Evolutionary conservation across 1,140 invertebrate genomes (phyloP).

Genomic region (Drosophila virilis): DNA sequence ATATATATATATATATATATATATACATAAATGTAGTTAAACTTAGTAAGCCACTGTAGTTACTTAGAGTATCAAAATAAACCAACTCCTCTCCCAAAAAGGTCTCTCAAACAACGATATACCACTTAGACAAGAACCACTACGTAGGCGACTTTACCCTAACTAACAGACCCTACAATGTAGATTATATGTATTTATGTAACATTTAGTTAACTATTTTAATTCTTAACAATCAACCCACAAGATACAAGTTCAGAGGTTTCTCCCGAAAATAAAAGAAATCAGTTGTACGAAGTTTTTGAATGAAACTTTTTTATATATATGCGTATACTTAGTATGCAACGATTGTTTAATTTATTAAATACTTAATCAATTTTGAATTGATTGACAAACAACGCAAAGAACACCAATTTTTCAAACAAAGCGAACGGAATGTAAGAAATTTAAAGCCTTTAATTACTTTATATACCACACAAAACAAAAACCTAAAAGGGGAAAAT

Average conservation of each 20-base stretch:
- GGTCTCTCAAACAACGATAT: constrained; percentile 79
- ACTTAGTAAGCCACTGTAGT: constrained; percentile 36
- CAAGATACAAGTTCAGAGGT: constrained; percentile 55
- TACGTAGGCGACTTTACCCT: constrained; percentile 31
- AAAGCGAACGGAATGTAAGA: constrained; percentile 35
- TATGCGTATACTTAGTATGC: constrained; percentile 28
- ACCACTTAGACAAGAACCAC: constrained; percentile 57
- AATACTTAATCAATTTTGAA: constrained; percentile 48
- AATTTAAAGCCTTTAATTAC: constrained; percentile 71
- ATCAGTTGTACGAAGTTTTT: constrained; percentile 65
- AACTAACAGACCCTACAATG: constrained; percentile 41
- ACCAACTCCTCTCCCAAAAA: constrained; percentile 73
- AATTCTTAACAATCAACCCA: constrained; percentile 27
- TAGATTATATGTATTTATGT: constrained; percentile 26
- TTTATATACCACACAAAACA: constrained; percentile 65
- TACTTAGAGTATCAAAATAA: constrained; percentile 40
- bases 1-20: constrained; percentile 13
- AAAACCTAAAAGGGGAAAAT: constrained; percentile 41
- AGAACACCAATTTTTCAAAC: constrained; percentile 70
- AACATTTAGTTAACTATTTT: constrained; percentile 6
- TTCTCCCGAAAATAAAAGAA: constrained; percentile 42
- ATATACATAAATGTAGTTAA: background rate
- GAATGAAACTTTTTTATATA: constrained; percentile 50
- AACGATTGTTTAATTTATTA: constrained; percentile 45
- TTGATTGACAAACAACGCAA: constrained; percentile 67